A percentile compares a stretch with the other conserved stretches of the same genome.
phyloP scores from a whole-genome alignment of 2,888 invertebrate species.

The Erebia palarica region DNA sequence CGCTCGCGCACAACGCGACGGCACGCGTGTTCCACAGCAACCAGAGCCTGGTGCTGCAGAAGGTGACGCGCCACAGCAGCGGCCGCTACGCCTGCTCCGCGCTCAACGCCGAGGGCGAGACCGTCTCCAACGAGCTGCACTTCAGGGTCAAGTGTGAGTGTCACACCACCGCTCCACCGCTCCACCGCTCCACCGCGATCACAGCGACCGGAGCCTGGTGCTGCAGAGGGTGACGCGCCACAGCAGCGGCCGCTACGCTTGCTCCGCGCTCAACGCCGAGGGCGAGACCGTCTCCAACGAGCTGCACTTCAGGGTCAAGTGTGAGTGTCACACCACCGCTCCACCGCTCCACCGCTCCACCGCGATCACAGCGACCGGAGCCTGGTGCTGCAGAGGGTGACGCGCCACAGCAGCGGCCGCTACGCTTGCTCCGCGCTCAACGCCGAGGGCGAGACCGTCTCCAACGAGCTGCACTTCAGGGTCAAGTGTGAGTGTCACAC shows the following conservation, averaged over 20 bases:
- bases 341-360: no score
- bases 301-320: conserved; percentile 92
- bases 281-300: conserved; percentile 94
- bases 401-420: conserved; percentile 91
- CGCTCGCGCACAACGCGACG: conserved; percentile 92
- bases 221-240: conserved; percentile 93
- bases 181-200: no score
- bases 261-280: conserved; percentile 93
- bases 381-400: conserved; percentile 94
- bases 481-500: conserved; percentile 97
- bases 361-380: conserved; percentile 97
- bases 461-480: conserved; percentile 91
- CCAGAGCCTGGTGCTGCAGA: conserved; percentile 95
- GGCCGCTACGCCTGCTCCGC: conserved; percentile 95
- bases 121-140: conserved; percentile 91
- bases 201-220: conserved; percentile 95
- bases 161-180: no score
- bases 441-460: conserved; percentile 93
- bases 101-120: conserved; percentile 93
- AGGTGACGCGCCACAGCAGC: conserved; percentile 92
- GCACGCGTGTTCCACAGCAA: conserved; percentile 95
- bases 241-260: conserved; percentile 93
- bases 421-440: conserved; percentile 95
- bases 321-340: no score
- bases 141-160: conserved; percentile 95